Evolutionary conservation across 2,113 vertebrate species (phyloP), one percentile per base, ranked within the genome.

Genomic region (Saguinus imperator): DNA sequence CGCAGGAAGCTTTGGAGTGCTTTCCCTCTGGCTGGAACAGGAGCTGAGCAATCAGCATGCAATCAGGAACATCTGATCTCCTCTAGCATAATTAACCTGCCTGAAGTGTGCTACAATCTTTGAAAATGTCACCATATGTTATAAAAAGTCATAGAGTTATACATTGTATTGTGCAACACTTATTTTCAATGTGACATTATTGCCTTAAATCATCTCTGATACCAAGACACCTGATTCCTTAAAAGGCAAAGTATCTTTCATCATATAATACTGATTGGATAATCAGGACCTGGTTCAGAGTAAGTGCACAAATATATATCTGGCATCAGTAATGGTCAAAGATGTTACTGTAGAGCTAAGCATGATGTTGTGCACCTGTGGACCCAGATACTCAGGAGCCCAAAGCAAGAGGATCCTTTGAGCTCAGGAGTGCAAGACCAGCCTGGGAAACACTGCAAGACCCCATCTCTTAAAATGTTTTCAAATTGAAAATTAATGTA

Each of bases 41-140:
- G 57, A 91, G n/a, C 32, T 70, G 66, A 83, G 48, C 16, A 64
- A 95, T 83, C 73, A 86, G 48, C 52, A 50, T 58, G 8, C 45
- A 45, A 79, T 77, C 35, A 92, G 40, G 27, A 85, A 81, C 25
- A 82, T 66, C 43, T 80, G 72, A 55, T 81, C 29, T 89, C 76
- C 72, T n/a, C 2, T 10, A 75, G 75, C 58, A 43, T 64, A 45
- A 95, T 73, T 82, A 89, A 92, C 82, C 58, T 80, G 11, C 27
- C 88, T 45, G 20, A 58, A 73, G 6, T 64, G 0, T 29, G 32
- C 23, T 73, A 61, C 68, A 25, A 86, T 76, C 50, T 91, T 94
- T 82, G 29, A 20, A 96, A 96, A 96, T 95, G 76, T 77, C 91
- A 93, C 35, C 52, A 92, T 87, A 77, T 68, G 9, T 93, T 70